These are phyloP conservation scores for Agrochola lota DNA, from an alignment of 2,888 invertebrate genomes.

Conservation along the genomic window DNA sequence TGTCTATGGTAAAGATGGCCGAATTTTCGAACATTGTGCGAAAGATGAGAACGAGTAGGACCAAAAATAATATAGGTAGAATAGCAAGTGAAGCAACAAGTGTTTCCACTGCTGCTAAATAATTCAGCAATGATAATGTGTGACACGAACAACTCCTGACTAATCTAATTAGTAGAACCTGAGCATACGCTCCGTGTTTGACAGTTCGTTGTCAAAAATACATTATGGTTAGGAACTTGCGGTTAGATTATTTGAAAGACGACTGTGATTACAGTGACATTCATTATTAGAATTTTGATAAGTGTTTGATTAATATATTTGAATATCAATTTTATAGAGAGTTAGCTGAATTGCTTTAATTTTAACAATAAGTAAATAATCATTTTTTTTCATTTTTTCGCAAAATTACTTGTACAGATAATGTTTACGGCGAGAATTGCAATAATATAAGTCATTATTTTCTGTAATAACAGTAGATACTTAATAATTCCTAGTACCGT, in stretches of 20 bases:
- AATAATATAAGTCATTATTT: not conserved
- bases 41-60: not conserved
- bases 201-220: constrained; percentile 29
- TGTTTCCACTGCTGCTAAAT: constrained; percentile 49
- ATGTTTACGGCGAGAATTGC: not conserved
- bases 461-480: not conserved
- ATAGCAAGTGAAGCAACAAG: constrained; percentile 30
- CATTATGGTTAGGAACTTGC: not conserved
- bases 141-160: constrained; percentile 37
- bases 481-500: constrained; percentile 6
- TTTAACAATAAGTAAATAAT: too few species aligned
- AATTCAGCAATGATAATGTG: constrained; percentile 41
- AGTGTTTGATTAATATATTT: not conserved
- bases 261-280: not conserved
- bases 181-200: not conserved
- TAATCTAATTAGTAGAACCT: constrained; percentile 43
- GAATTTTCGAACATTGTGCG: not conserved
- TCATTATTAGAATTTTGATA: not conserved
- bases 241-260: constrained; percentile 7
- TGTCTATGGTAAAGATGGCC: constrained; percentile 1
- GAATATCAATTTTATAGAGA: not conserved
- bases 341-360: too few species aligned
- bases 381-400: not conserved
- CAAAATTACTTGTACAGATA: not conserved
- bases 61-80: not conserved